These are phyloP conservation scores for Leptoclinus maculatus DNA, from an alignment of 2,797 vertebrate genomes.

Conservation along the genomic window DNA sequence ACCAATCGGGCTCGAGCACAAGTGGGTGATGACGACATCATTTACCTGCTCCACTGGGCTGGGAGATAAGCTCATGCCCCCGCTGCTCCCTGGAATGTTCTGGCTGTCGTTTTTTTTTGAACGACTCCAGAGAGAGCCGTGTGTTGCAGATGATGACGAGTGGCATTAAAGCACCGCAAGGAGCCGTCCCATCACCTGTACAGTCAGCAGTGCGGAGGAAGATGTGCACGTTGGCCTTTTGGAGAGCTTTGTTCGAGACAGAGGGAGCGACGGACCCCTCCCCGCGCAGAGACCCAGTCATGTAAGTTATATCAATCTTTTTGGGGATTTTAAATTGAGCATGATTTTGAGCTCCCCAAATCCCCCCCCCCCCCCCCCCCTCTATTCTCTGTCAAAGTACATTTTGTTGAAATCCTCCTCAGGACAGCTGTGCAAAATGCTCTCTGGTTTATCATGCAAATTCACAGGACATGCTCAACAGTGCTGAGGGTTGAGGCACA, in stretches of 20 bases:
- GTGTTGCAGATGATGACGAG: constrained; percentile 72
- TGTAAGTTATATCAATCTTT: background rate
- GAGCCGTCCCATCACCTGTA: constrained; percentile 69
- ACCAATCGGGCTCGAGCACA: constrained; percentile 60
- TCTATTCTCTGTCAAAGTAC: background rate
- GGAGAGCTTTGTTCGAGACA: constrained; percentile 39
- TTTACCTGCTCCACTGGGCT: constrained; percentile 83
- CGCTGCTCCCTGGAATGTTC: constrained; percentile 76
- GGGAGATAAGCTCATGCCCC: constrained; percentile 77
- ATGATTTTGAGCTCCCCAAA: constrained; percentile 4
- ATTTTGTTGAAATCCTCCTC: constrained; percentile 18
- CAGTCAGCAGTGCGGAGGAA: constrained; percentile 51
- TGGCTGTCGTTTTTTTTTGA: constrained; percentile 65
- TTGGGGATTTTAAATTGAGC: background rate
- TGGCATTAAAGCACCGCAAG: constrained; percentile 62
- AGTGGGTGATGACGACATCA: constrained; percentile 77
- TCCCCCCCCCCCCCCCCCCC: background rate
- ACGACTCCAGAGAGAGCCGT: constrained; percentile 65
- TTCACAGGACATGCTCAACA: background rate
- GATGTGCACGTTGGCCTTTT: constrained; percentile 48
- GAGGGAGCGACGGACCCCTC: background rate
- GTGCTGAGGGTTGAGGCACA: constrained; percentile 11
- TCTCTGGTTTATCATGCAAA: constrained; percentile 34
- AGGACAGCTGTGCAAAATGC: constrained; percentile 37
- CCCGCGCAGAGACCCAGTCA: background rate